Evolutionary conservation across 2,888 invertebrate species (phyloP).

Genomic region (Vesta saturnalis): DNA sequence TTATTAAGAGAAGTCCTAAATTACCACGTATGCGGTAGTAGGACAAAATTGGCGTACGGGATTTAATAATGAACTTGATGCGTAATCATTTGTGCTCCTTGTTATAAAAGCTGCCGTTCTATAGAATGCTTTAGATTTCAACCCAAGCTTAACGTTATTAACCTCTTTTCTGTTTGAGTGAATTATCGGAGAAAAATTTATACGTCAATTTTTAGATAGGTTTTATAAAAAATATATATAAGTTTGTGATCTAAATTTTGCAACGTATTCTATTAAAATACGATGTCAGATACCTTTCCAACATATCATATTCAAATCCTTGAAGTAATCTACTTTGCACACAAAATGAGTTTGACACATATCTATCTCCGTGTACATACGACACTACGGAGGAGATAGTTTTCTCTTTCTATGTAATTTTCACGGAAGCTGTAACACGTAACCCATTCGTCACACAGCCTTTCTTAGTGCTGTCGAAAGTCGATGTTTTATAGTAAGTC

Average conservation of each 20-base stretch:
- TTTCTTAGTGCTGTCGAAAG: conserved; percentile 45
- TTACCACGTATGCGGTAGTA: conserved; percentile 24
- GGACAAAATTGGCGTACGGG: conserved; percentile 26
- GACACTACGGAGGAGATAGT: conserved; percentile 5
- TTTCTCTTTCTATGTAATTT: conserved; percentile 41
- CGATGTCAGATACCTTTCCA: conserved; percentile 24
- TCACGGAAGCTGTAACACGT: conserved; percentile 38
- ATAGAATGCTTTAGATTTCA: conserved; percentile 19
- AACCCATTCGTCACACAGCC: conserved; percentile 44
- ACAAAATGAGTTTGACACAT: conserved; percentile 31
- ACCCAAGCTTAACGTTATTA: conserved; percentile 18
- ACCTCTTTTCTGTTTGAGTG: background rate
- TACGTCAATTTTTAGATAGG: background rate
- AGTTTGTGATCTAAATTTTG: background rate
- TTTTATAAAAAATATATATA: background rate
- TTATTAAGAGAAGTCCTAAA: conserved; percentile 29
- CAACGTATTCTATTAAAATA: conserved; percentile 34
- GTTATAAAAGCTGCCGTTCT: conserved; percentile 18
- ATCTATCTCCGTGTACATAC: conserved; percentile 29
- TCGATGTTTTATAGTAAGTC: conserved; percentile 30
- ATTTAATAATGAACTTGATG: conserved; percentile 29
- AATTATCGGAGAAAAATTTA: too few relatives aligned
- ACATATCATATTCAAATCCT: conserved; percentile 35
- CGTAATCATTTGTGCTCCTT: conserved; percentile 21
- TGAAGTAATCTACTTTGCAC: conserved; percentile 36